A percentile compares a stretch with the other conserved stretches of the same genome.
These are phyloP conservation scores for Pseudopleuronectes americanus DNA, from an alignment of 2,797 vertebrate species.

Conservation along the genomic window DNA sequence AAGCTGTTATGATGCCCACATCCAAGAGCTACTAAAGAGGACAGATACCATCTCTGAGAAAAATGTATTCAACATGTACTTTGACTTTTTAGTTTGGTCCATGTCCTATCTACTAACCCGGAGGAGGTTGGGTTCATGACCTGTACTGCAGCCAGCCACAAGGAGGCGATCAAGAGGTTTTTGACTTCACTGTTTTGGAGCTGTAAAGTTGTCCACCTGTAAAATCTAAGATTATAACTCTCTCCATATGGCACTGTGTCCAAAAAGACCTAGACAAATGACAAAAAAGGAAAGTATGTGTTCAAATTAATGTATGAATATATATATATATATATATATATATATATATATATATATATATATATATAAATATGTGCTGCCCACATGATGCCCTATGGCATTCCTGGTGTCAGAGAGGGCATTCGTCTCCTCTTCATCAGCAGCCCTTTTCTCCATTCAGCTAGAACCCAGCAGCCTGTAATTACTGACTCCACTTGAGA, in stretches of 20 bases:
- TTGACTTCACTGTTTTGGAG: no score
- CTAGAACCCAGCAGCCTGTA: conserved; percentile 63
- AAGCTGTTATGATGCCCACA: conserved; percentile 3
- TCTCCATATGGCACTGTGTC: background rate
- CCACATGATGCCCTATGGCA: background rate
- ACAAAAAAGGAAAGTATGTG: background rate
- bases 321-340: background rate
- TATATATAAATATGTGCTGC: background rate
- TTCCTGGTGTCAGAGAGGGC: conserved; percentile 19
- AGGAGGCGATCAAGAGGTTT: no score
- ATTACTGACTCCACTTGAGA: conserved; percentile 69
- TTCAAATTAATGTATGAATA: background rate
- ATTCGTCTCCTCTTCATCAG: conserved; percentile 55
- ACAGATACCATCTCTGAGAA: no score
- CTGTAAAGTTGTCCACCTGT: no score
- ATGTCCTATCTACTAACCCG: no score
- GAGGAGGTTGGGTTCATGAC: no score
- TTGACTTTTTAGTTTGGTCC: no score
- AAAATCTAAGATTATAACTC: background rate
- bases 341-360: no score
- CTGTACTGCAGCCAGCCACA: no score
- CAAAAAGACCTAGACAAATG: background rate
- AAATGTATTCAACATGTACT: no score
- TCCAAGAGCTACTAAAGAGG: background rate
- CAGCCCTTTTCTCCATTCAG: conserved; percentile 49